Percentiles rank a stretch among this genome's conserved stretches.
Conservation (phyloP, 2,888 invertebrate genomes). For the Aporophyla lueneburgensis region DNA sequence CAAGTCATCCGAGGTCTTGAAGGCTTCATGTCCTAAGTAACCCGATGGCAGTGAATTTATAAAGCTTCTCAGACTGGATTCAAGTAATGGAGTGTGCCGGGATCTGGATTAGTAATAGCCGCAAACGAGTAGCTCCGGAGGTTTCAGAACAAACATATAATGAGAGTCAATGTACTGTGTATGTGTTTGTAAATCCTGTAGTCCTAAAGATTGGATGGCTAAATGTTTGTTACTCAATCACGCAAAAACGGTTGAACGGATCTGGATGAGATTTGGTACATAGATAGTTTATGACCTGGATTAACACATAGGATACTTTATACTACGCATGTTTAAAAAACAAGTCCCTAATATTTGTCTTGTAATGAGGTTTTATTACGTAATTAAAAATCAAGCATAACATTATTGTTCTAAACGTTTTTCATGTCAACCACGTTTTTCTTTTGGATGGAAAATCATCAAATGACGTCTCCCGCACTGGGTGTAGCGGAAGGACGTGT, state of each 20-base stretch:
- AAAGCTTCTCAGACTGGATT: conserved; percentile 77
- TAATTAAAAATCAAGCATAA: not conserved
- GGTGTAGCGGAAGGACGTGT: too few relatives aligned
- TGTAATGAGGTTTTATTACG: not conserved
- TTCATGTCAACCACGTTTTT: too few relatives aligned
- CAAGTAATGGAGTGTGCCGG: conserved; percentile 75
- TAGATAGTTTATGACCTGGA: too few relatives aligned
- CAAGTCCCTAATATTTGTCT: not conserved
- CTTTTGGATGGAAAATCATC: too few relatives aligned
- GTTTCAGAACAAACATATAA: conserved; percentile 50
- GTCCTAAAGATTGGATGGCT: too few relatives aligned
- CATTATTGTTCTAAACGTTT: not conserved
- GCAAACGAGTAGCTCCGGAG: conserved; percentile 60
- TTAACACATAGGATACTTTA: too few relatives aligned
- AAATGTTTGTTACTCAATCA: too few relatives aligned
- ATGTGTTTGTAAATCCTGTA: conserved; percentile 10
- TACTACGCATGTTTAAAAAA: too few relatives aligned
- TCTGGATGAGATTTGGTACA: too few relatives aligned
- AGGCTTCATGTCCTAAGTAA: conserved; percentile 67
- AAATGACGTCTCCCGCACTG: too few relatives aligned
- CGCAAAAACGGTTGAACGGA: too few relatives aligned
- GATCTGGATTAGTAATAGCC: conserved; percentile 70
- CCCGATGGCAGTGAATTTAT: conserved; percentile 80
- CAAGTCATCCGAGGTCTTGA: conserved; percentile 60
- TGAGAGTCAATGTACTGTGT: conserved; percentile 12